These are phyloP conservation scores for Wasmannia auropunctata DNA, from an alignment of 1,140 invertebrate genomes.

Conservation along the genomic window DNA sequence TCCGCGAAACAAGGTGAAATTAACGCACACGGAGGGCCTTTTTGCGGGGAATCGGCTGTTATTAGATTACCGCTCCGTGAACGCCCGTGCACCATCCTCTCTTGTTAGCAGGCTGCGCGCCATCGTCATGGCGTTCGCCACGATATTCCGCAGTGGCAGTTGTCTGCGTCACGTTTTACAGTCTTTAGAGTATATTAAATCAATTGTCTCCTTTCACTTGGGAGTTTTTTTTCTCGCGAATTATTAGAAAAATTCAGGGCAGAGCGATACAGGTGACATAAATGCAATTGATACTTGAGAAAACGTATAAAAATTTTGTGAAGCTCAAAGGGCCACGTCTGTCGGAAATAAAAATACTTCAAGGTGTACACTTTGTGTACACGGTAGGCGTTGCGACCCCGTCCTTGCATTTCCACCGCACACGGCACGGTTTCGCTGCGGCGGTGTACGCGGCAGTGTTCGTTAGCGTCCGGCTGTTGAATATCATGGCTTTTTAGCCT, in stretches of 20 bases:
- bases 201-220: neutral
- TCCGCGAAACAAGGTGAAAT: constrained; percentile 58
- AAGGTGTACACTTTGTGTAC: neutral
- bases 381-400: neutral
- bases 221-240: neutral
- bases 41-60: constrained; percentile 50
- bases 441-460: constrained; percentile 68
- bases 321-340: neutral
- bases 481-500: constrained; percentile 84
- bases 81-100: constrained; percentile 9
- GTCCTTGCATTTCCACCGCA: neutral
- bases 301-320: neutral
- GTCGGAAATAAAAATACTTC: neutral
- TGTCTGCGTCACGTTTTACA: neutral
- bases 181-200: neutral
- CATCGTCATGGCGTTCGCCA: no score
- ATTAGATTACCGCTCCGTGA: constrained; percentile 40
- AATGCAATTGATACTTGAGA: no score
- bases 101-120: constrained; percentile 14
- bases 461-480: constrained; percentile 81
- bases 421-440: constrained; percentile 35
- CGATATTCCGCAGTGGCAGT: neutral
- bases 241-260: neutral
- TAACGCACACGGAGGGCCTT: constrained; percentile 37
- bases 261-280: neutral